Conservation (phyloP, 2,113 vertebrate species). For the Sphaerodactylus townsendi region DNA sequence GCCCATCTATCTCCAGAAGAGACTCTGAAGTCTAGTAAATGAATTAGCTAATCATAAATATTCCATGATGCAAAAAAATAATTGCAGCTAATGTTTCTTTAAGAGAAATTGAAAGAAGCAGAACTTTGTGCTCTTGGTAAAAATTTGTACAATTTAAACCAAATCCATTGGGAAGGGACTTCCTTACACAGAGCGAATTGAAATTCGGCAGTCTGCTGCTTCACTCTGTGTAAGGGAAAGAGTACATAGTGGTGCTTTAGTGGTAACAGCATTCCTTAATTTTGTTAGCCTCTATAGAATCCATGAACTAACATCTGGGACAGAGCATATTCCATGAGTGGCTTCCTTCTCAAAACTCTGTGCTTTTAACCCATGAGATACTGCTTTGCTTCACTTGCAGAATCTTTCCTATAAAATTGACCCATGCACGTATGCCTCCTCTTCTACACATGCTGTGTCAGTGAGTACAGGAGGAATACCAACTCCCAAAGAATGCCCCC, state of each 20-base stretch:
- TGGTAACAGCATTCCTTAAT: not conserved
- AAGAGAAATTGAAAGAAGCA: not conserved
- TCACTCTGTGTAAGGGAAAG: not conserved
- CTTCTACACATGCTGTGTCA: not conserved
- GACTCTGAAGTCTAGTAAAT: not conserved
- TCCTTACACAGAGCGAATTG: not conserved
- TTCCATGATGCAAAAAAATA: slow-evolving; percentile 16
- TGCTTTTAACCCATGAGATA: not conserved
- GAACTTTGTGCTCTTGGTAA: not conserved
- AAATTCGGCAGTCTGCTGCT: not conserved
- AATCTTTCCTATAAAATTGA: not conserved
- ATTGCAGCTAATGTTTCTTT: not conserved
- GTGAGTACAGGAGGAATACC: not conserved
- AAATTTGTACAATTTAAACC: not conserved
- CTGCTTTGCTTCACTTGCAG: not conserved
- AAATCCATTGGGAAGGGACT: not conserved
- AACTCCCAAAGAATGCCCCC: not conserved
- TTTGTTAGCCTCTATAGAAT: not conserved
- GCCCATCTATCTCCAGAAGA: not conserved
- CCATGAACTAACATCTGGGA: not conserved
- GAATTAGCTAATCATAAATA: not conserved
- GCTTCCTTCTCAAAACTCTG: not conserved
- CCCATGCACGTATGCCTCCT: not conserved
- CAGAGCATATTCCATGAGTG: not conserved
- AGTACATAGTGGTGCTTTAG: not conserved